Percentiles rank a stretch among this genome's conserved stretches.
Conservation (phyloP, 2,888 invertebrate species). For the Drosophila robusta region DNA sequence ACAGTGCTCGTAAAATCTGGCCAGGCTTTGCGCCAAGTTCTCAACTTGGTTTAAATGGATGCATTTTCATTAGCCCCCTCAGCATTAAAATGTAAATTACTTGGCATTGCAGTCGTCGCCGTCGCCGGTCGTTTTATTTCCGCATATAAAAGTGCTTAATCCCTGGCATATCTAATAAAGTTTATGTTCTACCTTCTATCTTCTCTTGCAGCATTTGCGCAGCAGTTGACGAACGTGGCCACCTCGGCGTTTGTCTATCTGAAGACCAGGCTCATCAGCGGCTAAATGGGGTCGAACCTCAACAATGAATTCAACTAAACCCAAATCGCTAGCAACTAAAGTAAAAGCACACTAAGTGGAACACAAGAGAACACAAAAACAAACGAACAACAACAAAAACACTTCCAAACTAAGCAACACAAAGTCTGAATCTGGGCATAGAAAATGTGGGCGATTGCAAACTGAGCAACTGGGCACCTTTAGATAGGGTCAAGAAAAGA, state of each 20-base stretch:
- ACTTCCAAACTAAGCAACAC: slow-evolving; percentile 58
- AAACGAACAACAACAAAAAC: slow-evolving; percentile 14
- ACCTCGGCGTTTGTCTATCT: slow-evolving; percentile 70
- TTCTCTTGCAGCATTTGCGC: slow-evolving; percentile 66
- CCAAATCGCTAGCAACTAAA: slow-evolving; percentile 13
- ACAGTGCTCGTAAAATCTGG: slow-evolving; percentile 47
- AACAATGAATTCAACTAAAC: background rate
- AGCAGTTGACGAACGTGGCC: slow-evolving; percentile 59
- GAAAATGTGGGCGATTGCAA: slow-evolving; percentile 33
- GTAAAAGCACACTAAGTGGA: slow-evolving; percentile 24
- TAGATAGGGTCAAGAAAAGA: slow-evolving; percentile 11
- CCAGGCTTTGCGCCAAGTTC: slow-evolving; percentile 20
- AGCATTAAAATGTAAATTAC: slow-evolving; percentile 46
- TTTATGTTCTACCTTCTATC: slow-evolving; percentile 54
- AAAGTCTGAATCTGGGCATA: slow-evolving; percentile 64
- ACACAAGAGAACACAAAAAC: slow-evolving; percentile 18
- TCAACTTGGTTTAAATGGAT: slow-evolving; percentile 40
- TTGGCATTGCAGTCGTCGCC: slow-evolving; percentile 27
- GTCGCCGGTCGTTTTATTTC: slow-evolving; percentile 42
- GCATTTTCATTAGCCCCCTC: slow-evolving; percentile 40
- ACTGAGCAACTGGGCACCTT: slow-evolving; percentile 38
- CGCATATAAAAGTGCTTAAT: slow-evolving; percentile 56
- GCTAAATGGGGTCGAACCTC: slow-evolving; percentile 46
- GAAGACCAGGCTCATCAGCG: slow-evolving; percentile 75
- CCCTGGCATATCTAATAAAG: slow-evolving; percentile 58